Conservation (phyloP, 2,113 vertebrate species). For the Hiodon tergisus region DNA sequence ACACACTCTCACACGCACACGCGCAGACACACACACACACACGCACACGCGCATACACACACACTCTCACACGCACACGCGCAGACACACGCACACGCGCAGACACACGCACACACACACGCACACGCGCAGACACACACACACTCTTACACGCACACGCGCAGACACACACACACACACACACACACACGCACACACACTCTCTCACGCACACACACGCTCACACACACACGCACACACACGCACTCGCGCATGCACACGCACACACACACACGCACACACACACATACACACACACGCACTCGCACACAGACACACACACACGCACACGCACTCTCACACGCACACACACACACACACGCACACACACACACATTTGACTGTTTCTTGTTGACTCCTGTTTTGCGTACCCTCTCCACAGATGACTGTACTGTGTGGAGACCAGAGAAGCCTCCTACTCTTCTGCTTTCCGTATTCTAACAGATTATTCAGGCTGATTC, state of each 20-base stretch:
- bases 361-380: neutral
- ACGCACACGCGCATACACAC: no score
- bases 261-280: neutral
- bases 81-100: no score
- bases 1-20: no score
- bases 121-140: no score
- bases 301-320: constrained; percentile 19
- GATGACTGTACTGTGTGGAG: neutral
- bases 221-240: no score
- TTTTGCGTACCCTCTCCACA: constrained; percentile 2
- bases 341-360: neutral
- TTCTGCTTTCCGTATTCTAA: neutral
- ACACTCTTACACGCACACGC: no score
- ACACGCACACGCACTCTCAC: neutral
- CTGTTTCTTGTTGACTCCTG: neutral
- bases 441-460: constrained; percentile 7
- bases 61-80: no score
- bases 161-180: constrained; percentile 2
- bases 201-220: no score
- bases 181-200: constrained; percentile 1
- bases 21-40: no score
- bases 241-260: neutral
- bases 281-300: constrained; percentile 19
- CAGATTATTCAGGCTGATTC: constrained; percentile 8
- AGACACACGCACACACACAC: no score